These are phyloP conservation scores for Ptyas mucosa DNA, from an alignment of 2,113 vertebrate species.

Conservation along the genomic window DNA sequence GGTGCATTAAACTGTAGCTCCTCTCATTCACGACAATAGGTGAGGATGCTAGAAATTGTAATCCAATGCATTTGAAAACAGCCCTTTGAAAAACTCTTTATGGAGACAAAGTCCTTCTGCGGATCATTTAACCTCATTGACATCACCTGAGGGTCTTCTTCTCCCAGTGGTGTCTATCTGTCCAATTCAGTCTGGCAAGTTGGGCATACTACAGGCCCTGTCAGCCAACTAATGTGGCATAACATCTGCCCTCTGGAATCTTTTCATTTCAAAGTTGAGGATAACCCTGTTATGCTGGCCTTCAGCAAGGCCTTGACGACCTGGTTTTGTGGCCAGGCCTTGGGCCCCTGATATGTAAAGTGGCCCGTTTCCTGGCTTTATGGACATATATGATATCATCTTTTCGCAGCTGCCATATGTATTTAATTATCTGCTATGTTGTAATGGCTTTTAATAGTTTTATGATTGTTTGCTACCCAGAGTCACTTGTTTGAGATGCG, in stretches of 20 bases:
- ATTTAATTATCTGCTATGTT: not conserved
- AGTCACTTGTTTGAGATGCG: not conserved
- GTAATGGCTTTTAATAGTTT: not conserved
- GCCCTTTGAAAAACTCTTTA: not conserved
- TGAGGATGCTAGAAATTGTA: not conserved
- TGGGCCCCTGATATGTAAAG: not conserved
- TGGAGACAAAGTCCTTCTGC: not conserved
- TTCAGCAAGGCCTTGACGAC: not conserved
- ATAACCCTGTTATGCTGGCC: not conserved
- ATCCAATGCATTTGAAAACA: not conserved
- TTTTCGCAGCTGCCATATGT: not conserved
- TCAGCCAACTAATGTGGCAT: not conserved
- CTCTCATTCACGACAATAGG: not conserved
- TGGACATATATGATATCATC: not conserved
- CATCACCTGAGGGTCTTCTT: not conserved
- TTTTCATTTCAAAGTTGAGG: not conserved
- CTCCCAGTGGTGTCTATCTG: not conserved
- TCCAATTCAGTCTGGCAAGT: not conserved
- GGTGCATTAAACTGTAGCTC: not conserved
- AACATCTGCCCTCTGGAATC: not conserved
- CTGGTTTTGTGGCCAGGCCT: not conserved
- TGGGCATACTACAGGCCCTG: not conserved
- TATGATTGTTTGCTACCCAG: not conserved
- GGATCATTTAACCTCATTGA: not conserved
- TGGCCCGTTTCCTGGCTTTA: not conserved